Base-by-base conservation (phyloP, 1,140 invertebrate species). In the Orchesella cincta region DNA sequence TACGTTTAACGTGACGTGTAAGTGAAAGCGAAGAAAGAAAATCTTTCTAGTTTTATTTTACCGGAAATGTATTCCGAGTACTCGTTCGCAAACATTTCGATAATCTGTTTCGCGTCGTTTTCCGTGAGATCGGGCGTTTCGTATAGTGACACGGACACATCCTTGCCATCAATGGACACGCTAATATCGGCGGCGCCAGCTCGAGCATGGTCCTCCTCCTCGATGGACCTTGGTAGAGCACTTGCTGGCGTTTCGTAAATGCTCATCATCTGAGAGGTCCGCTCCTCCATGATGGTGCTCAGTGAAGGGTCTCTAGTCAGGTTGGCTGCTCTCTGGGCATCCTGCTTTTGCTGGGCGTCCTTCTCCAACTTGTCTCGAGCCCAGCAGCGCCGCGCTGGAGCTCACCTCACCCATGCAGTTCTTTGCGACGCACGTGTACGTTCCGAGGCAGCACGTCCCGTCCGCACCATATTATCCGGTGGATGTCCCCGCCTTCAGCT, bases 61-160 rank as follows among this genome's bases (percentile, higher is more conserved):
- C 90, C 89, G 78, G 93, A 93, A 2, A 95, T 90, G 84, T 94
- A 92, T 86, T 95, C 94, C 0, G 93, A 95, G 67, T 95, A 87
- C 85, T 96, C 93, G 84, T 96, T 93, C 0, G 94, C 94, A 85
- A 95, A 96, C 93, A 95, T 95, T 88, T 96, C 94, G 0, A 95
- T 91, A 82, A 96, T 94, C 85, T n/a, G 92, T 18, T 95, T 86
- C 0, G 94, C 94, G 87, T 96, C 93, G 84, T 95, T 93, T 86
- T 95, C 93, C 0, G 94, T 73, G 20, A 96, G 87, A 86, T 96
- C 94, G 0, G 94, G 94, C 0, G 94, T 96, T 88, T 96, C 94
- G 83, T 95, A 96, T 1, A 96, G 85, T 8, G 93, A 95, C 0
- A 96, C 92, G 0, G 93, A 95, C 0, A 95, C 92, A n/a, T 95